These are phyloP conservation scores for Agapornis canus DNA, from an alignment of 2,797 vertebrate species.

Conservation along the genomic window DNA sequence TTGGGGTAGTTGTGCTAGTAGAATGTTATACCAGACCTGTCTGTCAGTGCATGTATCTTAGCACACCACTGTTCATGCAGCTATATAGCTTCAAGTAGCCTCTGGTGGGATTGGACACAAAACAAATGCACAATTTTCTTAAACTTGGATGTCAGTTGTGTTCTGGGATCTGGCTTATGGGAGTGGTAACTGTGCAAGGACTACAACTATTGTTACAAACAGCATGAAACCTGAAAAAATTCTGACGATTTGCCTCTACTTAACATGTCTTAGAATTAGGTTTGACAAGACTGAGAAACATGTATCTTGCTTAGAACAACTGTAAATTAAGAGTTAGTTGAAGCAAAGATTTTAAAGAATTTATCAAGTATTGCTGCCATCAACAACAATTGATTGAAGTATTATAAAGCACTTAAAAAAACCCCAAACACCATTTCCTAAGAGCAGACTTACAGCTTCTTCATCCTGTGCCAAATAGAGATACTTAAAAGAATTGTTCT, in stretches of 20 bases:
- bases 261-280: background rate
- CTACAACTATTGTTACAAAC: background rate
- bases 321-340: background rate
- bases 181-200: background rate
- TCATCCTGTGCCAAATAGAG: background rate
- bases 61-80: background rate
- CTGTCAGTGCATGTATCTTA: rapidly evolving
- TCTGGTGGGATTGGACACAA: background rate
- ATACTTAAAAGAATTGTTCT: background rate
- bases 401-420: background rate
- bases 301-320: background rate
- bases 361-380: background rate
- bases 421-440: background rate
- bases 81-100: background rate
- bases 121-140: background rate
- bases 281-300: background rate
- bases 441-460: background rate
- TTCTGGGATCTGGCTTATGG: background rate
- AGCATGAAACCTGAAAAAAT: background rate
- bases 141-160: background rate
- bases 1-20: background rate
- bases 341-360: background rate
- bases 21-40: background rate
- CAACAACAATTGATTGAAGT: background rate
- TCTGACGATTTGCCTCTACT: background rate